phyloP scores from a whole-genome alignment of 2,888 invertebrate species.

The Parnassius glacialis region DNA sequence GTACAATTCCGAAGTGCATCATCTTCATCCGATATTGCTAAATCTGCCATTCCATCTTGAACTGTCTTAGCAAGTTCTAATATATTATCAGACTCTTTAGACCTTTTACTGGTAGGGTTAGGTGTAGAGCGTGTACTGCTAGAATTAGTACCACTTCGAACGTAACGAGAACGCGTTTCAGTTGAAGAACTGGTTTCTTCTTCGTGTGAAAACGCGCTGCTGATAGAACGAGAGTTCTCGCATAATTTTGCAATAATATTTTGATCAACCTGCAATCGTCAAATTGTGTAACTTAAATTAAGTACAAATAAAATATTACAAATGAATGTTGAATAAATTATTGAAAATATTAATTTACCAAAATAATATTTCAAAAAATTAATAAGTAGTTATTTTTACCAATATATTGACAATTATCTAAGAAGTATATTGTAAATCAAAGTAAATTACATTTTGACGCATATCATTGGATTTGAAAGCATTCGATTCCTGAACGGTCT shows the following conservation, averaged over 20 bases:
- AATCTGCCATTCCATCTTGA: slow-evolving; percentile 78
- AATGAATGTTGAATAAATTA: too few species aligned
- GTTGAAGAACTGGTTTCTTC: slow-evolving; percentile 64
- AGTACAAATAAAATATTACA: too few species aligned
- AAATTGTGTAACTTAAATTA: background rate
- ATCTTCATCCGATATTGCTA: slow-evolving; percentile 62
- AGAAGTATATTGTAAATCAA: slow-evolving; percentile 12
- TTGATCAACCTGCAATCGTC: slow-evolving; percentile 55
- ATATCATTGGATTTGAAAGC: slow-evolving; percentile 12
- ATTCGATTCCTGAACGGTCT: slow-evolving; percentile 20
- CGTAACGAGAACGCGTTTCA: slow-evolving; percentile 60
- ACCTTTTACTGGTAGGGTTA: slow-evolving; percentile 53
- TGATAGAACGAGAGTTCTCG: slow-evolving; percentile 63
- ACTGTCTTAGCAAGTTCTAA: slow-evolving; percentile 78
- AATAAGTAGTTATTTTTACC: too few species aligned
- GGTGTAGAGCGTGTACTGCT: slow-evolving; percentile 56
- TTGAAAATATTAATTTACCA: too few species aligned
- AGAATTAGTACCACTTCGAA: slow-evolving; percentile 55
- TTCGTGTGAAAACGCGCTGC: slow-evolving; percentile 65
- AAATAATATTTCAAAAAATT: too few species aligned
- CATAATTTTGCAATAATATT: slow-evolving; percentile 58
- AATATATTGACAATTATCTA: background rate
- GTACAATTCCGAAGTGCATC: slow-evolving; percentile 43
- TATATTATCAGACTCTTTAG: slow-evolving; percentile 66
- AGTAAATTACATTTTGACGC: slow-evolving; percentile 19